phyloP scores from a whole-genome alignment of 2,888 invertebrate genomes.

The Brachycybe producta region DNA sequence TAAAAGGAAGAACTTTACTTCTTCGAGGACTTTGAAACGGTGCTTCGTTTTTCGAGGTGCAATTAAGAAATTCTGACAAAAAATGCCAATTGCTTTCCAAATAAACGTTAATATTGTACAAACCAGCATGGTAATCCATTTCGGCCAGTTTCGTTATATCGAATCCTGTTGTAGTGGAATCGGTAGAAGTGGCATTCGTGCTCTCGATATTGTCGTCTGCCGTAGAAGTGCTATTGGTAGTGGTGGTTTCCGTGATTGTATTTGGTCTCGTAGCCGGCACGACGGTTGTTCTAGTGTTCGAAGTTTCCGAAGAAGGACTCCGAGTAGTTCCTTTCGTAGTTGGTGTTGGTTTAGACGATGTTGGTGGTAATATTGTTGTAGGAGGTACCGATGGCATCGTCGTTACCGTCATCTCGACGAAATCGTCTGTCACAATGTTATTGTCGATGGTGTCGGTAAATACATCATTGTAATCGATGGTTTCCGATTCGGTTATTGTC shows the following conservation, averaged over 20 bases:
- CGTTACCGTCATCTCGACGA: conserved; percentile 8
- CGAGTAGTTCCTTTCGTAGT: conserved; percentile 16
- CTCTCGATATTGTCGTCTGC: too few species aligned
- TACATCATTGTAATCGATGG: background rate
- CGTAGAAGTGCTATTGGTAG: conserved; percentile 11
- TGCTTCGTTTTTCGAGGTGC: too few species aligned
- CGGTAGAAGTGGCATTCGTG: conserved; percentile 4
- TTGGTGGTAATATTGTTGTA: background rate
- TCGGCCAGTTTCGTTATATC: conserved; percentile 10
- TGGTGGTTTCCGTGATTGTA: conserved; percentile 11
- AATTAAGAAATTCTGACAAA: too few species aligned
- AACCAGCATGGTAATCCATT: conserved; percentile 48
- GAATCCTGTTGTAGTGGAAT: background rate
- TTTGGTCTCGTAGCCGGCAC: conserved; percentile 15
- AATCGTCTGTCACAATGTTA: too few species aligned
- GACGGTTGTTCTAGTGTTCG: conserved; percentile 22
- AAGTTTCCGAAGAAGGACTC: conserved; percentile 14
- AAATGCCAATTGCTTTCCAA: too few species aligned
- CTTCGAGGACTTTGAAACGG: too few species aligned
- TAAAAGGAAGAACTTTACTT: too few species aligned
- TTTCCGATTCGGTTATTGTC: conserved; percentile 25
- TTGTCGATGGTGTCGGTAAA: conserved; percentile 12
- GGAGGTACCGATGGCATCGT: conserved; percentile 3
- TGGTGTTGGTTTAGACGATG: conserved; percentile 19
- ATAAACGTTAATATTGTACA: too few species aligned